These are phyloP conservation scores for Alectoris magna DNA, from an alignment of 2,797 vertebrate species.

Conservation along the genomic window DNA sequence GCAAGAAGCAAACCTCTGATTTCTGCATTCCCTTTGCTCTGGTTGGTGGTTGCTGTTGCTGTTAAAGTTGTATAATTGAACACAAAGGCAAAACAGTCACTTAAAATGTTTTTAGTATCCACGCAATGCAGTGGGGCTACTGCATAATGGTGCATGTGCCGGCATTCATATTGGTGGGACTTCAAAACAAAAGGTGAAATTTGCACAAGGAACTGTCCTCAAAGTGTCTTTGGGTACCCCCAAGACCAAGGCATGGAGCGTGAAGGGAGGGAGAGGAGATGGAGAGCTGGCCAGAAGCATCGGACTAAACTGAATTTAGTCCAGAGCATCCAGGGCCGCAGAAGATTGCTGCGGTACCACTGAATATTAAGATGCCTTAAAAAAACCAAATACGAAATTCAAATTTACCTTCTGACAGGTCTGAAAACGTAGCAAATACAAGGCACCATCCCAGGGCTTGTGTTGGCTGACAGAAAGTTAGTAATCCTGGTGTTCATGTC, in stretches of 20 bases:
- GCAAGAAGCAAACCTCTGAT: background rate
- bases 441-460: rapidly evolving
- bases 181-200: background rate
- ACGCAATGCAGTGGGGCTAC: background rate
- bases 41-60: rapidly evolving
- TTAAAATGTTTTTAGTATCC: background rate
- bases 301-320: background rate
- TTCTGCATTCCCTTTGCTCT: rapidly evolving
- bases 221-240: rapidly evolving
- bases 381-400: background rate
- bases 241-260: rapidly evolving
- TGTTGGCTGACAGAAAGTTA: background rate
- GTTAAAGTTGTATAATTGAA: background rate
- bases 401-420: background rate
- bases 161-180: rapidly evolving
- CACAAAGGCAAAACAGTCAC: background rate
- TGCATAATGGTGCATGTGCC: rapidly evolving
- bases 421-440: background rate
- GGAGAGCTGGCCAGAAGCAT: background rate
- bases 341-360: rapidly evolving
- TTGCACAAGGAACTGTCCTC: rapidly evolving
- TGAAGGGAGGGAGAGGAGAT: background rate
- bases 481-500: background rate
- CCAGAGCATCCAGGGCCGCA: background rate
- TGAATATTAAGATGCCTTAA: background rate